A percentile compares a stretch with the other conserved stretches of the same genome.
Evolutionary conservation across 2,888 invertebrate species (phyloP).

Genomic region (Oasisia sp.): DNA sequence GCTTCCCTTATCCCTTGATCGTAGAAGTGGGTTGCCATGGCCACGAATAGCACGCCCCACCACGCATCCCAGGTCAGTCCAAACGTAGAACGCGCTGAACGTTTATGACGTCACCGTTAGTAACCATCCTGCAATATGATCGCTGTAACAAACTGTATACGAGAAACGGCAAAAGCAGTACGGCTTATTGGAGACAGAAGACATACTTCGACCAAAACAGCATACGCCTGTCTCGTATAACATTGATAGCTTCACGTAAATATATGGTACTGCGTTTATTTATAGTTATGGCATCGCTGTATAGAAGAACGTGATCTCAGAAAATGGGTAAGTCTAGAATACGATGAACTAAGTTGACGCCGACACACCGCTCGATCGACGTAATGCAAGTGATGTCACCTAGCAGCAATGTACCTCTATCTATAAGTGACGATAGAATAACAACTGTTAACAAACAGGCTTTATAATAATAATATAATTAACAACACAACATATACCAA

Average conservation of each 20-base stretch:
- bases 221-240: background rate
- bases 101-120: background rate
- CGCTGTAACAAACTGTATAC: background rate
- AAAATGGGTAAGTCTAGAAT: background rate
- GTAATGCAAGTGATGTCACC: background rate
- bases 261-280: background rate
- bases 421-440: background rate
- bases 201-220: background rate
- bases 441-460: background rate
- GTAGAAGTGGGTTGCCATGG: background rate
- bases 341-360: background rate
- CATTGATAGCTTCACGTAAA: background rate
- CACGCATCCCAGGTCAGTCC: background rate
- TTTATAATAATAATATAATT: background rate
- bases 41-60: background rate
- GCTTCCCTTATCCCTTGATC: background rate
- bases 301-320: background rate
- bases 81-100: background rate
- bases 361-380: background rate
- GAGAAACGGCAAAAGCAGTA: background rate
- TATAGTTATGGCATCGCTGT: background rate
- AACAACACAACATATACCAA: background rate
- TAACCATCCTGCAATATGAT: background rate
- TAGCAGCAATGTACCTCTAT: background rate
- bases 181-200: background rate